A percentile compares a stretch with the other conserved stretches of the same genome.
Conservation (phyloP, 1,140 invertebrate species). For the Thalassaphorura encarpata region DNA sequence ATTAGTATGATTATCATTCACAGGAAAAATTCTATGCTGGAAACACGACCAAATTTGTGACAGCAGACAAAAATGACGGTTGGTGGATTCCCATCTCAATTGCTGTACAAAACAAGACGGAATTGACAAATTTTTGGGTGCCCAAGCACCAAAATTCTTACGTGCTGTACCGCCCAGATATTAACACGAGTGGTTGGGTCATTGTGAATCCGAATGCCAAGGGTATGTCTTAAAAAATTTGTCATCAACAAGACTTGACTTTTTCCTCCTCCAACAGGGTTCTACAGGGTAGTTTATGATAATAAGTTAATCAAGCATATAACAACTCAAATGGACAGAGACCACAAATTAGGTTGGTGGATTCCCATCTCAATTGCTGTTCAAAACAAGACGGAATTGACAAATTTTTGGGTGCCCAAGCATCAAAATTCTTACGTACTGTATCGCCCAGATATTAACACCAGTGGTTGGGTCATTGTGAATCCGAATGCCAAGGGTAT, state of each 20-base stretch:
- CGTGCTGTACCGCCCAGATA: background rate
- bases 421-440: background rate
- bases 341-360: constrained; percentile 1
- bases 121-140: background rate
- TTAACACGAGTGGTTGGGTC: background rate
- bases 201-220: constrained; percentile 4
- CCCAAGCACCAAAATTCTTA: background rate
- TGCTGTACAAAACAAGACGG: constrained; percentile 2
- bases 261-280: too few relatives aligned
- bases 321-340: too few relatives aligned
- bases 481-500: constrained; percentile 1
- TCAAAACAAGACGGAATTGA: background rate
- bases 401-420: background rate
- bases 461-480: constrained; percentile 9
- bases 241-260: too few relatives aligned
- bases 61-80: too few relatives aligned
- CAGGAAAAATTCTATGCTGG: background rate
- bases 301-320: too few relatives aligned
- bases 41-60: background rate
- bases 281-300: too few relatives aligned
- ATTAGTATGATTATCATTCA: too few relatives aligned
- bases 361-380: constrained; percentile 9
- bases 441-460: too few relatives aligned
- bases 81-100: constrained; percentile 16
- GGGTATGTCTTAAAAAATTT: too few relatives aligned